These are phyloP conservation scores for Sinhomidia bicolor DNA, from an alignment of 2,888 invertebrate species.

Conservation along the genomic window DNA sequence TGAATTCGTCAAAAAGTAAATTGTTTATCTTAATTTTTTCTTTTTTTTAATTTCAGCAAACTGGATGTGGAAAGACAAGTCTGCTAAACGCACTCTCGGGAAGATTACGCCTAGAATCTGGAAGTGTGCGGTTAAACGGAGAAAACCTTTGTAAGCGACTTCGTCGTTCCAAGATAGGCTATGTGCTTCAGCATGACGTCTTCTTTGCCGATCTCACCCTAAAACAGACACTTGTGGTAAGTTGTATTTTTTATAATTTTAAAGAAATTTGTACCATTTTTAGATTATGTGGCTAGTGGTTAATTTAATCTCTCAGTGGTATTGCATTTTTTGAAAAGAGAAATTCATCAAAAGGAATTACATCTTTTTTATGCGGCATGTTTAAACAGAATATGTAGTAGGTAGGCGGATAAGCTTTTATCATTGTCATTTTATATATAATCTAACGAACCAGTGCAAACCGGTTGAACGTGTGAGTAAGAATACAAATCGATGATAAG, in stretches of 20 bases:
- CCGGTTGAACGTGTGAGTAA: neutral
- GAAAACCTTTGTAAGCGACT: slow-evolving; percentile 86
- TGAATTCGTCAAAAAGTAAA: neutral
- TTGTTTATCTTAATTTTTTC: neutral
- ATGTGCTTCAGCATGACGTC: slow-evolving; percentile 91
- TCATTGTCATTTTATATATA: neutral
- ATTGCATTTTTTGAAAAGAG: slow-evolving; percentile 20
- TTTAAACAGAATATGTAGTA: too few relatives aligned
- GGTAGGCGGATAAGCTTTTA: neutral
- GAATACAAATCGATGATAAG: too few relatives aligned
- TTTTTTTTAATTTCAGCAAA: slow-evolving; percentile 64
- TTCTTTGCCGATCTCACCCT: slow-evolving; percentile 91
- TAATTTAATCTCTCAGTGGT: too few relatives aligned
- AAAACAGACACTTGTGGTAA: slow-evolving; percentile 88
- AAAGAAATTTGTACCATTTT: neutral
- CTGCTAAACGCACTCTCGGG: slow-evolving; percentile 89
- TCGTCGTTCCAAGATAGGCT: slow-evolving; percentile 88
- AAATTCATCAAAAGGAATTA: neutral
- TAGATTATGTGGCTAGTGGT: too few relatives aligned
- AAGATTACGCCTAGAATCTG: slow-evolving; percentile 86
- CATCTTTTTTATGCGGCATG: too few relatives aligned
- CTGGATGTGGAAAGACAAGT: slow-evolving; percentile 89
- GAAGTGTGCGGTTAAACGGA: slow-evolving; percentile 86
- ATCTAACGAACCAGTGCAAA: neutral
- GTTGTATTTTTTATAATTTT: slow-evolving; percentile 71